A percentile compares a stretch with the other conserved stretches of the same genome.
phyloP scores from a whole-genome alignment of 2,113 vertebrate genomes.

The Pica pica region DNA sequence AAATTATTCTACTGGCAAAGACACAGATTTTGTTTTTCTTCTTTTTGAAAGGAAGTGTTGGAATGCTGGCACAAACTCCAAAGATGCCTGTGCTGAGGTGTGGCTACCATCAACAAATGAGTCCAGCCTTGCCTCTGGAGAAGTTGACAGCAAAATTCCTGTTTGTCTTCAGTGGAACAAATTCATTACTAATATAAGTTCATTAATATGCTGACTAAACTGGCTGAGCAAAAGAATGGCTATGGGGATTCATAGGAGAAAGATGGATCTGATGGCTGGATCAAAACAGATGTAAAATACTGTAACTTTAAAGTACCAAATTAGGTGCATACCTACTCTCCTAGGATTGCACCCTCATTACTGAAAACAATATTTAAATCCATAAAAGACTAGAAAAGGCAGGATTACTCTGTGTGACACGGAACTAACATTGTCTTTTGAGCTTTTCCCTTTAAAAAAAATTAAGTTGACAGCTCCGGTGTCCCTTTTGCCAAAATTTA shows the following conservation, averaged over 20 bases:
- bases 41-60: not conserved
- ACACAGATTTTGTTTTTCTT: not conserved
- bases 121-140: not conserved
- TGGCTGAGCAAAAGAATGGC: not conserved
- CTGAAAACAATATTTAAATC: constrained; percentile 7
- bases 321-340: not conserved
- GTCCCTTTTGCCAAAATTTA: constrained; percentile 56
- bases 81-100: not conserved
- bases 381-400: constrained; percentile 4
- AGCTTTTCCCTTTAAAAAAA: constrained; percentile 46
- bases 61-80: not conserved
- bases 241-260: not conserved
- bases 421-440: constrained; percentile 39
- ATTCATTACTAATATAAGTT: not conserved
- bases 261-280: not conserved
- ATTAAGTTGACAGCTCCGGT: constrained; percentile 8
- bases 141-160: not conserved
- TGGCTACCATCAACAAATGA: not conserved
- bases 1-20: not conserved
- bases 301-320: not conserved
- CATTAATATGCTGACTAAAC: not conserved
- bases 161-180: not conserved
- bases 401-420: not conserved
- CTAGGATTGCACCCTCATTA: not conserved
- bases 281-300: not conserved